Conservation (phyloP, 2,888 invertebrate genomes). For the Ptycholaimellus sp. region DNA sequence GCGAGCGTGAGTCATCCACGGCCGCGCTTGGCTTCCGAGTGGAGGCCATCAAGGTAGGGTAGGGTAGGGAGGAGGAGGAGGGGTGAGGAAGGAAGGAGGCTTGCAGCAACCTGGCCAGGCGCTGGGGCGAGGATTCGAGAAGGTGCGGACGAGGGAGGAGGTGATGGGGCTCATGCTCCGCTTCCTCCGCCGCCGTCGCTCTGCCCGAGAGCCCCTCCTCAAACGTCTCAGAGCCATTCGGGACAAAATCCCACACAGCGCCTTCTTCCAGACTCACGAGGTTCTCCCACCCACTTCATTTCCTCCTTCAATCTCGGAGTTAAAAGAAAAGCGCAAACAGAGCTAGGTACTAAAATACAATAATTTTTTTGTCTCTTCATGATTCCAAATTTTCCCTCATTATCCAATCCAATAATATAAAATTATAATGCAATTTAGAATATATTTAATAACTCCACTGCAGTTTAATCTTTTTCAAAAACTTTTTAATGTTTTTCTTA, state of each 20-base stretch:
- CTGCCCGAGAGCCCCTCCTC: constrained; percentile 42
- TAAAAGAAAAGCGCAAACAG: too few relatives aligned
- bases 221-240: constrained; percentile 51
- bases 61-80: neutral
- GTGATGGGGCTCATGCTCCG: constrained; percentile 15
- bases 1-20: constrained; percentile 74
- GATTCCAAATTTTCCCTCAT: too few relatives aligned
- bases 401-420: too few relatives aligned
- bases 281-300: constrained; percentile 34
- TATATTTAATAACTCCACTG: too few relatives aligned
- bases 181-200: constrained; percentile 14
- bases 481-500: too few relatives aligned
- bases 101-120: neutral
- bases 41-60: constrained; percentile 57
- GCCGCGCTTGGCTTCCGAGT: constrained; percentile 77
- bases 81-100: constrained; percentile 25
- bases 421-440: too few relatives aligned
- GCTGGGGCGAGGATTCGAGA: constrained; percentile 39
- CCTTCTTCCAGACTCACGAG: constrained; percentile 69
- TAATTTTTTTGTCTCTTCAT: too few relatives aligned
- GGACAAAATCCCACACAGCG: constrained; percentile 51
- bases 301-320: neutral
- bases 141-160: constrained; percentile 51
- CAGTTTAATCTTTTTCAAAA: too few relatives aligned
- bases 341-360: too few relatives aligned